Evolutionary conservation across 2,888 invertebrate species (phyloP).

Genomic region (Napeogenes sylphis): DNA sequence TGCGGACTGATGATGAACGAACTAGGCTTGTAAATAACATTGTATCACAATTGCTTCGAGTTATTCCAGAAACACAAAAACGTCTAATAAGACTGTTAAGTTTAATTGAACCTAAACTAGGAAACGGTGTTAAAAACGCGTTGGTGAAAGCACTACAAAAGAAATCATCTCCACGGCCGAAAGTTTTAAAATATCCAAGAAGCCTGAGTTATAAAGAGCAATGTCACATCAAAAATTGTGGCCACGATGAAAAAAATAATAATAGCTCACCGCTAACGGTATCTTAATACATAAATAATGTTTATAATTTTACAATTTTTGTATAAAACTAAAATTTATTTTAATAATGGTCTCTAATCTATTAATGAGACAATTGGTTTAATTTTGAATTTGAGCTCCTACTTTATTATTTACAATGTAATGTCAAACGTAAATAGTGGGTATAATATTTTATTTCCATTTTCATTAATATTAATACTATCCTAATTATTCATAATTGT

Average conservation of each 20-base stretch:
- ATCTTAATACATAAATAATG: too few relatives aligned
- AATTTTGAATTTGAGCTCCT: too few relatives aligned
- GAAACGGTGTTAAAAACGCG: constrained; percentile 54
- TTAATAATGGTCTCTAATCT: too few relatives aligned
- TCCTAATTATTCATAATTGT: too few relatives aligned
- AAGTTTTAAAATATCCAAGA: constrained; percentile 31
- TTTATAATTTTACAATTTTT: too few relatives aligned
- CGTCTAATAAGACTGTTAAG: constrained; percentile 86
- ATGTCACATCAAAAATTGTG: background rate
- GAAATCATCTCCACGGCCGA: constrained; percentile 17
- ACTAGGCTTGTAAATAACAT: constrained; percentile 34
- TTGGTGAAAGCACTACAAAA: constrained; percentile 14
- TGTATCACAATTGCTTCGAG: constrained; percentile 26
- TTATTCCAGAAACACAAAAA: constrained; percentile 80
- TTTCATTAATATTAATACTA: too few relatives aligned
- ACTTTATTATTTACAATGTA: too few relatives aligned
- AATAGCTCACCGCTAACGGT: background rate
- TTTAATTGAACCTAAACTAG: constrained; percentile 85
- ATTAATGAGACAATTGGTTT: too few relatives aligned
- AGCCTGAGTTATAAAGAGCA: background rate
- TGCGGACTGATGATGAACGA: constrained; percentile 38
- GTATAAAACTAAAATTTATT: too few relatives aligned
- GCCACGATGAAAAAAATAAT: background rate
- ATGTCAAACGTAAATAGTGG: too few relatives aligned
- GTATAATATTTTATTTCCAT: too few relatives aligned